Evolutionary conservation across 2,113 vertebrate genomes (phyloP).

Genomic region (Peromyscus maniculatus): DNA sequence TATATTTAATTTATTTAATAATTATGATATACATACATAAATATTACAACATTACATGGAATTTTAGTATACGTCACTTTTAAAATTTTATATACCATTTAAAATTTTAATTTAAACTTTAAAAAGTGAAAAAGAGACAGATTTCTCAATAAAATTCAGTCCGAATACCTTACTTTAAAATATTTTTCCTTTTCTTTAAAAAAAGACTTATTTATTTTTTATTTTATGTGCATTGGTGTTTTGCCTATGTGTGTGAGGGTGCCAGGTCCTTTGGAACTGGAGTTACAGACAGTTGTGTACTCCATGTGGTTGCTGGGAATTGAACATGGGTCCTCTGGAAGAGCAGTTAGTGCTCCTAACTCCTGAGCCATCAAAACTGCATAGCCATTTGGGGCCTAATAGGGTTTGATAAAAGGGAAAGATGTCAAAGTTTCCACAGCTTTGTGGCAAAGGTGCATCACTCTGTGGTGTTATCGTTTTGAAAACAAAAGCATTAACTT

Average conservation of each 20-base stretch:
- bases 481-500: conserved; percentile 43
- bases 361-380: neutral
- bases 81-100: neutral
- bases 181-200: neutral
- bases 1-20: neutral
- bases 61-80: neutral
- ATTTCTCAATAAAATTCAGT: conserved; percentile 16
- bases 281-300: neutral
- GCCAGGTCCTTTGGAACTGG: neutral
- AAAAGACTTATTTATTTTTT: neutral
- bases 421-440: neutral
- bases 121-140: neutral
- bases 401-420: neutral
- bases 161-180: conserved; percentile 2
- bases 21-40: neutral
- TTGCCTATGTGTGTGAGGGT: neutral
- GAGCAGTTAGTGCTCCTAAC: neutral
- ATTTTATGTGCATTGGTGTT: neutral
- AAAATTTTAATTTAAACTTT: neutral
- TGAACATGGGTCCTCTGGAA: neutral
- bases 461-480: neutral
- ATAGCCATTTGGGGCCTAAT: neutral
- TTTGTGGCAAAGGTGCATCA: neutral
- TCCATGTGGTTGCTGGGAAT: no score
- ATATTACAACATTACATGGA: neutral